Conservation (phyloP, 2,797 vertebrate genomes). For the Micrastur ruficollis region DNA sequence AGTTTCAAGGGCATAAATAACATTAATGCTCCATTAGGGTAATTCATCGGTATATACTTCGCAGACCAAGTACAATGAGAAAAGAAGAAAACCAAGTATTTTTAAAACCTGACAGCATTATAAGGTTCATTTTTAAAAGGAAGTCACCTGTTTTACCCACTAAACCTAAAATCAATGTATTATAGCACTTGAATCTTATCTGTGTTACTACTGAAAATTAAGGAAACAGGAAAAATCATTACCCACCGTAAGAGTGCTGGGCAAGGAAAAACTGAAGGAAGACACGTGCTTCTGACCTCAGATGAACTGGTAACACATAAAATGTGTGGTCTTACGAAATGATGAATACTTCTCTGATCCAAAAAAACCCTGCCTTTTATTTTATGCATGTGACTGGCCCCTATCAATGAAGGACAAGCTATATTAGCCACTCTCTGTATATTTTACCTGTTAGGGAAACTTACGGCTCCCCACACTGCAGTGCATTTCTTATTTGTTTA, state of each 20-base stretch:
- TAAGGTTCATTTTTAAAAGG: background rate
- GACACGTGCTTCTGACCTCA: background rate
- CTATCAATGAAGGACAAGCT: background rate
- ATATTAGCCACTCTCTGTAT: background rate
- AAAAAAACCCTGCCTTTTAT: background rate
- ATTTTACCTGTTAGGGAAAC: background rate
- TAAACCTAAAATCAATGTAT: background rate
- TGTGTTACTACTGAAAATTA: background rate
- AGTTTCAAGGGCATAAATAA: background rate
- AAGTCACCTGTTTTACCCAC: background rate
- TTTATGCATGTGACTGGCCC: background rate
- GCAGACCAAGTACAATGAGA: background rate
- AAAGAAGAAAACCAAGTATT: background rate
- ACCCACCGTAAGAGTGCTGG: background rate
- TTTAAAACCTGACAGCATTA: background rate
- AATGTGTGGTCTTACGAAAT: background rate
- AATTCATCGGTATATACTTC: background rate
- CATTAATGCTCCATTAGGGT: background rate
- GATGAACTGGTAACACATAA: background rate
- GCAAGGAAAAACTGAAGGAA: background rate
- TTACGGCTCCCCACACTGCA: accelerated
- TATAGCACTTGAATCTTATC: background rate
- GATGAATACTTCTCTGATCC: background rate
- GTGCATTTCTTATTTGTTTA: background rate
- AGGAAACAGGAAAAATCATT: background rate